Evolutionary conservation across 2,888 invertebrate species (phyloP).

Genomic region (Agonopterix subpropinquella): DNA sequence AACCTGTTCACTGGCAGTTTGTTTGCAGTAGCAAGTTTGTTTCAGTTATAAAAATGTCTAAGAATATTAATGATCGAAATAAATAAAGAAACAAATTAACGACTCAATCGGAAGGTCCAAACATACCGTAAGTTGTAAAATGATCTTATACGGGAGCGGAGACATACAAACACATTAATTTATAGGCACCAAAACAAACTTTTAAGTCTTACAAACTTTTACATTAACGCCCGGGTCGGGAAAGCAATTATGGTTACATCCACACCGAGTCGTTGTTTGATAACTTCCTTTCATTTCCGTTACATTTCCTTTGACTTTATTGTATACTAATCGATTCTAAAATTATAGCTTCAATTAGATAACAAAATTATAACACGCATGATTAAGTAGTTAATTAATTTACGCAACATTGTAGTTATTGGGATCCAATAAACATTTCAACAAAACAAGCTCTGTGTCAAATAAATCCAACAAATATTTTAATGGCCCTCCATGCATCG

Average conservation of each 20-base stretch:
- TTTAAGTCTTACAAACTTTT: constrained; percentile 61
- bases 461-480: constrained; percentile 72
- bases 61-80: too few relatives aligned
- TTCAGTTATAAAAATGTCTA: too few relatives aligned
- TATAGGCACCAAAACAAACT: constrained; percentile 64
- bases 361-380: constrained; percentile 25
- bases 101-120: constrained; percentile 17
- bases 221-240: constrained; percentile 54
- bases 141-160: constrained; percentile 40
- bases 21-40: too few relatives aligned
- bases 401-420: constrained; percentile 57
- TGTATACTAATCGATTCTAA: not conserved
- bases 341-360: constrained; percentile 11
- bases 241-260: constrained; percentile 58
- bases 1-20: too few relatives aligned
- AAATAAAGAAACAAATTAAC: constrained; percentile 12
- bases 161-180: constrained; percentile 68
- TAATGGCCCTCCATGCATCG: constrained; percentile 60
- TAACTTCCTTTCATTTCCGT: constrained; percentile 29
- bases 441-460: constrained; percentile 58
- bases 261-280: constrained; percentile 37
- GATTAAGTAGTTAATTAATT: constrained; percentile 52
- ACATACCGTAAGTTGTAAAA: constrained; percentile 25
- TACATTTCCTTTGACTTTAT: constrained; percentile 18
- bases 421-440: constrained; percentile 58